Conservation (phyloP, 2,888 invertebrate species). For the Drosophila testacea region DNA sequence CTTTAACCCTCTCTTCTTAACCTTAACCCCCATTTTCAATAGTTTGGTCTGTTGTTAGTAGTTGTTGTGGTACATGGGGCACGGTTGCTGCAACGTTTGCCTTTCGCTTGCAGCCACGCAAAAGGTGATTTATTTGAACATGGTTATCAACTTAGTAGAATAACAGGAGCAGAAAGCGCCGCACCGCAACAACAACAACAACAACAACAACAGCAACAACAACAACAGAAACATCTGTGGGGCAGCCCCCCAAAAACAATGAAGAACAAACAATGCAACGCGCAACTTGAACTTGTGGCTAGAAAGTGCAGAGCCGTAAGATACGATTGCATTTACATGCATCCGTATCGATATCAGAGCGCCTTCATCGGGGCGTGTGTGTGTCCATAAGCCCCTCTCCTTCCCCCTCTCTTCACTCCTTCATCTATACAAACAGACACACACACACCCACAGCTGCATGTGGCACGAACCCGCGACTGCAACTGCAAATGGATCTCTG, state of each 20-base stretch:
- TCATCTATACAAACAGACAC: slow-evolving; percentile 44
- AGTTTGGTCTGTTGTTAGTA: slow-evolving; percentile 7
- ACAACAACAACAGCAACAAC: slow-evolving; percentile 29
- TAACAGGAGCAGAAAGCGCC: slow-evolving; percentile 82
- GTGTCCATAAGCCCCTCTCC: slow-evolving; percentile 14
- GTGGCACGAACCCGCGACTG: slow-evolving; percentile 64
- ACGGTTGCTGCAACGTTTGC: slow-evolving; percentile 56
- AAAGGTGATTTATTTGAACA: slow-evolving; percentile 85
- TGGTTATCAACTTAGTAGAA: slow-evolving; percentile 84
- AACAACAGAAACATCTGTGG: slow-evolving; percentile 32
- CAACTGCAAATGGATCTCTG: slow-evolving; percentile 23
- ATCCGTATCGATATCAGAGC: slow-evolving; percentile 77
- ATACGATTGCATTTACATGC: slow-evolving; percentile 82
- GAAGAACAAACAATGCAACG: slow-evolving; percentile 81
- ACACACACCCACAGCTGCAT: slow-evolving; percentile 77
- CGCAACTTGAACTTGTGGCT: slow-evolving; percentile 80
- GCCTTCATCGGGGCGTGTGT: slow-evolving; percentile 77
- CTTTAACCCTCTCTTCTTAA: neutral
- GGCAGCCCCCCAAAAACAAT: slow-evolving; percentile 61
- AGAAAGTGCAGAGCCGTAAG: slow-evolving; percentile 82
- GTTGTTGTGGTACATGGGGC: slow-evolving; percentile 40
- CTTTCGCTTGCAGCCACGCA: slow-evolving; percentile 81
- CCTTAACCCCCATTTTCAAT: neutral
- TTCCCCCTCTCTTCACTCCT: neutral
- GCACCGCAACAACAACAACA: slow-evolving; percentile 58